Conservation (phyloP, 2,113 vertebrate genomes). For the Symphodus melops region DNA sequence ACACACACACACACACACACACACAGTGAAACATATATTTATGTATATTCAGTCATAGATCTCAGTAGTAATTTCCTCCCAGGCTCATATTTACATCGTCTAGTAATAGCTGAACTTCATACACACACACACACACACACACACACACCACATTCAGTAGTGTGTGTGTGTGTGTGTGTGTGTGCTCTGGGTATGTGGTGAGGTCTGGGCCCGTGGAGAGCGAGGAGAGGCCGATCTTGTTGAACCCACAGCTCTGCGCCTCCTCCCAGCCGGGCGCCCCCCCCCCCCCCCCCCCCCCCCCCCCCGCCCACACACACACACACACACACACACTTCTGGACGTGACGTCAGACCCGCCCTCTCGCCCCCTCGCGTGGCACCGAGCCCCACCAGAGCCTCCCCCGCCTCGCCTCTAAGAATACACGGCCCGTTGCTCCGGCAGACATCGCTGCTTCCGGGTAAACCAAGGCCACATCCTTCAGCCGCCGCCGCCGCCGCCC, state of each 20-base stretch:
- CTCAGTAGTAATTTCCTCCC: conserved; percentile 42
- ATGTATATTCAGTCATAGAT: conserved; percentile 28
- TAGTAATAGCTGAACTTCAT: conserved; percentile 31
- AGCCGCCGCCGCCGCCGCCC: conserved; percentile 14
- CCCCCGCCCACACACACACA: too few relatives aligned
- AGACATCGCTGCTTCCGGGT: conserved; percentile 56
- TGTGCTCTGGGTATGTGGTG: conserved; percentile 30
- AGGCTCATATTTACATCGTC: conserved; percentile 48
- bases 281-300: conserved; percentile 60
- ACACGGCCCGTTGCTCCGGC: conserved; percentile 33
- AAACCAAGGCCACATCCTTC: conserved; percentile 63
- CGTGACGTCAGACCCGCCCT: conserved; percentile 57
- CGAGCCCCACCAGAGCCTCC: conserved; percentile 50
- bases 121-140: conserved; percentile 28
- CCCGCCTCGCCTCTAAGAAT: conserved; percentile 68
- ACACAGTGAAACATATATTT: conserved; percentile 30
- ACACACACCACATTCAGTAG: conserved; percentile 32
- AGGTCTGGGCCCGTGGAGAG: conserved; percentile 38
- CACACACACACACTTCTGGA: conserved; percentile 52
- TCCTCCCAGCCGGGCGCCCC: conserved; percentile 58
- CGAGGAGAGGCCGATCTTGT: conserved; percentile 22
- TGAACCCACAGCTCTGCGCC: conserved; percentile 63
- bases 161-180: conserved; percentile 28
- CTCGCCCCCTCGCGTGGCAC: conserved; percentile 58
- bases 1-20: neutral